Evolutionary conservation across 2,113 vertebrate species (phyloP), one percentile per base, ranked within the genome.

Genomic region (Pantherophis guttatus): DNA sequence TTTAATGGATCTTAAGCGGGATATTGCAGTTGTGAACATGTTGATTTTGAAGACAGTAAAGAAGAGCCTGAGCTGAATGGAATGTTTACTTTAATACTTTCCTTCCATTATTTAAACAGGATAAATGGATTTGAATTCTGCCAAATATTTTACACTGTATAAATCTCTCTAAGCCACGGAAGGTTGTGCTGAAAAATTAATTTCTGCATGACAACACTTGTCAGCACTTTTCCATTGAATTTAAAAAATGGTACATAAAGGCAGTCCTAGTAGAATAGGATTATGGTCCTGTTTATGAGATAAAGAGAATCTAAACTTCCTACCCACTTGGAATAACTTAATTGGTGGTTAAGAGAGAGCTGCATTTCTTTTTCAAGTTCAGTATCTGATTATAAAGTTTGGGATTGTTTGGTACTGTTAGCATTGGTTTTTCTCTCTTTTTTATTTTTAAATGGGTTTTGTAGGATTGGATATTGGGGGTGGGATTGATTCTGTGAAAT

Each of bases 181-280:
- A 94, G 93, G 90, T 92, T 95, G 94, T 85, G 91, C 93, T 96
- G 97, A 97, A 96, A 96, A 93, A 96, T 95, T 94, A 93, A 95
- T 96, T 96, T 96, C 94, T 96, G 87, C 3, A 0, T 95, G 96
- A 97, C 95, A 96, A 90, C 53, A 94, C 86, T 92, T 95, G 95
- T 95, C 95, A 94, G 94, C 94, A 94, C 91, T 95, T 97, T 96
- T 94, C 96, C 87, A 96, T 93, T 96, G 91, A 95, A 96, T 93
- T 86, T 96, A 91, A 96, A 95, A 86, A 0, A 33, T 93, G 57
- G 89, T n/a, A 94, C 87, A 94, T 94, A 94, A 91, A 94, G 94
- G 95, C 44, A 94, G 86, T 87, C 94, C 92, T 23, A 88, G 91
- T 12, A 91, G 91, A 95, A 87, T 91, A 95, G 95, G 81, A 81